Conservation (phyloP, 2,888 invertebrate species). For the Coleophora flavipennella region DNA sequence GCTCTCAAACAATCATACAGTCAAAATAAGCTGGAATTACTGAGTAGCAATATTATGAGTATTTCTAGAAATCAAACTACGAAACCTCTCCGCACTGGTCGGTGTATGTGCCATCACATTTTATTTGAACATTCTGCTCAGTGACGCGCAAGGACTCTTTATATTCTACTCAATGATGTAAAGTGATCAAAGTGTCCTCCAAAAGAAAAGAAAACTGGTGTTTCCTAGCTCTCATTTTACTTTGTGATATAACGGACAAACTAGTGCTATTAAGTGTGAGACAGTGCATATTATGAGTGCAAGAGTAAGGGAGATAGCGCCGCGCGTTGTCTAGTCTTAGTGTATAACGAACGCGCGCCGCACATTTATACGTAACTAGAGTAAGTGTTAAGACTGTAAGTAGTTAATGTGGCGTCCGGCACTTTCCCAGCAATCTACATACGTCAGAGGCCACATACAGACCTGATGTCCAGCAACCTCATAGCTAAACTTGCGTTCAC, state of each 20-base stretch:
- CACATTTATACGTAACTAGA: constrained; percentile 63
- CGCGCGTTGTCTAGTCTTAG: constrained; percentile 54
- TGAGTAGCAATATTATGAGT: no score
- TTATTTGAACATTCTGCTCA: no score
- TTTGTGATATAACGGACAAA: constrained; percentile 11
- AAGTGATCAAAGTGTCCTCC: not conserved
- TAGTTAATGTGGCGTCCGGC: constrained; percentile 1
- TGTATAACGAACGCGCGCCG: constrained; percentile 41
- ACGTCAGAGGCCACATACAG: no score
- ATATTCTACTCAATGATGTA: not conserved
- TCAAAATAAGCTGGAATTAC: no score
- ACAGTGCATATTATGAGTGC: constrained; percentile 4
- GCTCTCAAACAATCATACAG: not conserved
- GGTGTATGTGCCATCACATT: constrained; percentile 7
- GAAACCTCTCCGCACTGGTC: not conserved
- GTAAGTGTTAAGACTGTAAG: constrained; percentile 25
- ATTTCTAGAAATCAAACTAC: not conserved
- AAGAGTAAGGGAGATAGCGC: constrained; percentile 14
- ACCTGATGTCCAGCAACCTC: no score
- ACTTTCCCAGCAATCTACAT: no score
- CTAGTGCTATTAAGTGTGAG: constrained; percentile 6
- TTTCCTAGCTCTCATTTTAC: constrained; percentile 11
- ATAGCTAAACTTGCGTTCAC: no score
- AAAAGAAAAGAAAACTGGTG: constrained; percentile 1
- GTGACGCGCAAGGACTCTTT: no score